Percentiles rank a stretch among this genome's conserved stretches.
phyloP scores from a whole-genome alignment of 2,797 vertebrate species.

The Pipistrellus pygmaeus region DNA sequence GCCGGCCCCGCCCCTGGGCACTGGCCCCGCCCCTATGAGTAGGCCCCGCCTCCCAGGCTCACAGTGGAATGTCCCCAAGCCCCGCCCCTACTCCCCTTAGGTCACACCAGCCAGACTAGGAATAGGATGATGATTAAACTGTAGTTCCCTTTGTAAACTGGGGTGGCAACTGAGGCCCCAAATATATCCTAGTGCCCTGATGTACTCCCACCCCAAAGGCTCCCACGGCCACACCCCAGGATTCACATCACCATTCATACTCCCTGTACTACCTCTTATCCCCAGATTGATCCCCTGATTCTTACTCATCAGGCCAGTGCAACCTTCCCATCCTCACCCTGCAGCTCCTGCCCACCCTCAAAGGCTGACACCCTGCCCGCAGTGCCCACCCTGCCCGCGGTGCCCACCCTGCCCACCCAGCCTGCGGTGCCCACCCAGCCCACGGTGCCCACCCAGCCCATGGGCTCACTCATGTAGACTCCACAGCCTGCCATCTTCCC shows the following conservation, averaged over 20 bases:
- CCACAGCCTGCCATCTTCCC: fast-evolving
- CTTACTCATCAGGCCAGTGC: not conserved
- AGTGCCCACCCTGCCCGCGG: fast-evolving
- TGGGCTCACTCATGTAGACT: not conserved
- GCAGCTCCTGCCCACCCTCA: not conserved
- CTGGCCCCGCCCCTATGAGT: not conserved
- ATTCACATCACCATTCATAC: not conserved
- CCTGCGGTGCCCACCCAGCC: not conserved
- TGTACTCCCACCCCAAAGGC: not conserved
- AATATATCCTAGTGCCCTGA: not conserved
- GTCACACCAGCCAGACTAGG: too few species aligned
- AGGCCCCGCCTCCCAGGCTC: too few species aligned
- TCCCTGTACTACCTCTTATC: too few species aligned
- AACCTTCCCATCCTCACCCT: not conserved
- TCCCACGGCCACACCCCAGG: not conserved
- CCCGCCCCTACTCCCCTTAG: not conserved
- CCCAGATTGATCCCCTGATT: not conserved
- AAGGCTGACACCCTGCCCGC: not conserved
- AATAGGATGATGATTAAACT: not conserved
- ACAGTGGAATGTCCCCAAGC: fast-evolving
- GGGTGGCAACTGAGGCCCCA: not conserved
- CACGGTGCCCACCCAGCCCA: not conserved
- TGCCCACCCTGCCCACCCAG: not conserved
- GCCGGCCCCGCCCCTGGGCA: not conserved
- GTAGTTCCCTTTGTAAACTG: not conserved